A percentile compares a stretch with the other conserved stretches of the same genome.
Conservation (phyloP, 37 sponge, comb jelly and placozoan species). For the Agelas oroides region DNA sequence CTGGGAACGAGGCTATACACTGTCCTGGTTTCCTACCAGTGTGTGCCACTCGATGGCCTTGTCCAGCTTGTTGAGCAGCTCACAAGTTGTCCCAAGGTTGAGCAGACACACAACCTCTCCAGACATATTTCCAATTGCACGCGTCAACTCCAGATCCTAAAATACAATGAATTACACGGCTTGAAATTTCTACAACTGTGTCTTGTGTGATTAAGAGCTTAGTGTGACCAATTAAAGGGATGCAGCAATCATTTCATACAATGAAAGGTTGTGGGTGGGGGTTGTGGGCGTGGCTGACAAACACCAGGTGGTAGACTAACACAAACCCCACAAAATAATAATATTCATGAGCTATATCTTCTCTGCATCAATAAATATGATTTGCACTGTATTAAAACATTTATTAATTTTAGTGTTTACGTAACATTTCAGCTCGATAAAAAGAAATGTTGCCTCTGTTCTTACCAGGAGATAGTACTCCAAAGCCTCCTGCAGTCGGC, state of each 20-base stretch:
- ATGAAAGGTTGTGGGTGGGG: background rate
- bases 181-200: too few species aligned
- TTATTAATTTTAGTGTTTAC: too few species aligned
- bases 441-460: too few species aligned
- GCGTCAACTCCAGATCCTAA: constrained; percentile 53
- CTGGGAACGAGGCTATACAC: too few species aligned
- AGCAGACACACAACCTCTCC: constrained; percentile 53
- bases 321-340: too few species aligned
- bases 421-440: too few species aligned
- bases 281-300: too few species aligned
- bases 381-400: too few species aligned
- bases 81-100: constrained; percentile 69
- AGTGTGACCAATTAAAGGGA: too few species aligned
- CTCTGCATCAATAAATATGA: too few species aligned
- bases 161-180: background rate
- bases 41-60: constrained; percentile 78
- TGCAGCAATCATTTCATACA: background rate
- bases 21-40: constrained; percentile 63
- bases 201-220: too few species aligned
- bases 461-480: constrained; percentile 70
- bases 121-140: constrained; percentile 3
- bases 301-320: background rate
- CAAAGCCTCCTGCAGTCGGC: constrained; percentile 53
- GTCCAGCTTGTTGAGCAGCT: constrained; percentile 39
- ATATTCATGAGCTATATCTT: too few species aligned